A percentile compares a stretch with the other conserved stretches of the same genome.
These are phyloP conservation scores for Hemicrepidius hirtus DNA, from an alignment of 2,888 invertebrate genomes.

Conservation along the genomic window DNA sequence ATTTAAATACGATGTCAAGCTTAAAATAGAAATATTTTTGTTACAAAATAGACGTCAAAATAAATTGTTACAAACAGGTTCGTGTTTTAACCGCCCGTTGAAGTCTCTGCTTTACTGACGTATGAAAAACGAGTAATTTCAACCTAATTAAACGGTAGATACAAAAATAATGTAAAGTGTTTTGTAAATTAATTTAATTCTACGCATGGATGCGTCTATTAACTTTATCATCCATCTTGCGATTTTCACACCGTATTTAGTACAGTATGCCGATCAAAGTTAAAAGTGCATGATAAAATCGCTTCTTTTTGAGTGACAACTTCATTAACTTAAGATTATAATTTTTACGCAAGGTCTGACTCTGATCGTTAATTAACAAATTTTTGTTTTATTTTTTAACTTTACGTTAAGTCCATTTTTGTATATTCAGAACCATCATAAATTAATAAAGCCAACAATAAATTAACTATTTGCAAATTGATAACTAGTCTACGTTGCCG, in stretches of 20 bases:
- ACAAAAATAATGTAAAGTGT: conserved; percentile 13
- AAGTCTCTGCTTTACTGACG: not conserved
- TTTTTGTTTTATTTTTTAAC: conserved; percentile 21
- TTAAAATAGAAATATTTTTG: too few species aligned
- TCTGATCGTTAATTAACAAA: conserved; percentile 59
- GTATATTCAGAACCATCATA: not conserved
- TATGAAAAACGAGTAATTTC: conserved; percentile 3
- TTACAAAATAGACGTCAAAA: conserved; percentile 3
- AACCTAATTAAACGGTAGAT: not conserved
- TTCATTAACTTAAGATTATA: conserved; percentile 65
- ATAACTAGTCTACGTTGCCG: conserved; percentile 15
- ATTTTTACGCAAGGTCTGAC: conserved; percentile 51
- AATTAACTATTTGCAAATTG: conserved; percentile 15
- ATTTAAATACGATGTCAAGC: too few species aligned
- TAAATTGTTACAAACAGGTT: not conserved
- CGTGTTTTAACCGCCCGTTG: conserved; percentile 3
- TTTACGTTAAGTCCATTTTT: not conserved
- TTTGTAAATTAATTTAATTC: conserved; percentile 41
- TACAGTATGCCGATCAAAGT: conserved; percentile 60
- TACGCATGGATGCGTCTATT: conserved; percentile 31
- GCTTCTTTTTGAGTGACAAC: conserved; percentile 65
- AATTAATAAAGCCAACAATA: conserved; percentile 22
- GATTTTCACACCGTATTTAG: conserved; percentile 50
- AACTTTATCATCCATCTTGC: conserved; percentile 30
- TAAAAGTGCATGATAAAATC: conserved; percentile 45